These are phyloP conservation scores for Fundulus diaphanus DNA, from an alignment of 2,797 vertebrate genomes.

Conservation along the genomic window DNA sequence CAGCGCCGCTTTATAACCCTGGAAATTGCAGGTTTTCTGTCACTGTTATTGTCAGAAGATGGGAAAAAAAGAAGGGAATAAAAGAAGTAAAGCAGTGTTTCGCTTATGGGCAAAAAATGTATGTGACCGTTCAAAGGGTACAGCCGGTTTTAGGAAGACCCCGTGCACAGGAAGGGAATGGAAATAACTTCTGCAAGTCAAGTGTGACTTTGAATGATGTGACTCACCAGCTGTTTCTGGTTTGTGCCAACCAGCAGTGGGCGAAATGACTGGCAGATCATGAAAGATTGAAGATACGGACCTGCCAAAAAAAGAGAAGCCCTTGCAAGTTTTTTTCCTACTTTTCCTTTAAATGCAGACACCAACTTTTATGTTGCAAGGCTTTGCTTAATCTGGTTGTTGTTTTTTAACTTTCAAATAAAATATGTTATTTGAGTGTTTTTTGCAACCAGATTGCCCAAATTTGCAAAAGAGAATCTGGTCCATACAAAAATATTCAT, in stretches of 20 bases:
- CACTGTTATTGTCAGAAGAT: constrained; percentile 23
- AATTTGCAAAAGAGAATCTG: neutral
- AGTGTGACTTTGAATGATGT: neutral
- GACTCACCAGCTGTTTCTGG: neutral
- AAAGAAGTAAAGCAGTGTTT: constrained; percentile 1
- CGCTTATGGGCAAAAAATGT: neutral
- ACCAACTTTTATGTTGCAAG: neutral
- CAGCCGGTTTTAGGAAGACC: neutral
- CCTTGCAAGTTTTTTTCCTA: neutral
- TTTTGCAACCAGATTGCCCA: neutral
- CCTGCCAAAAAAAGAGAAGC: neutral
- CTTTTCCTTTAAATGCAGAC: neutral
- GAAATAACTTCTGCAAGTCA: neutral
- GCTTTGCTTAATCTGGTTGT: neutral
- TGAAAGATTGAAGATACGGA: neutral
- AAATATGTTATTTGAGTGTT: no score
- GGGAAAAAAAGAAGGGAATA: no score
- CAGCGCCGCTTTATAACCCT: neutral
- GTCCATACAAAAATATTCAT: no score
- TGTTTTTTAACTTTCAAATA: neutral
- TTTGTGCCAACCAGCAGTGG: neutral
- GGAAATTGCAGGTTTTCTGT: constrained; percentile 21
- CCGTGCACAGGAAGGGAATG: neutral
- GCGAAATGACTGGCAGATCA: neutral
- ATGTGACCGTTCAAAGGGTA: neutral